Conservation (phyloP, 2,113 vertebrate species). For the Leptocoma aspasia region DNA sequence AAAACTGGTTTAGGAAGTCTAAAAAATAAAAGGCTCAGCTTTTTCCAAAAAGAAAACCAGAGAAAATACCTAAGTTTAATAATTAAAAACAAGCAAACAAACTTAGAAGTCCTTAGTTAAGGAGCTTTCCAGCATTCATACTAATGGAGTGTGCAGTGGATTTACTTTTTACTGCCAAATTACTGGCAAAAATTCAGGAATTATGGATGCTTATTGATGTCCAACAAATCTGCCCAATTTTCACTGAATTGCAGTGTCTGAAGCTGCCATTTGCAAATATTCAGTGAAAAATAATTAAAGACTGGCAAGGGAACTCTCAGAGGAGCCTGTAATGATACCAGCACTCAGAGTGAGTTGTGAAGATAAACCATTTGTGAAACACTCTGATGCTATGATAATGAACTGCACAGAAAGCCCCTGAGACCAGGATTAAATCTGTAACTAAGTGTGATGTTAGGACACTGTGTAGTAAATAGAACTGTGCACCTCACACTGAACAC, state of each 20-base stretch:
- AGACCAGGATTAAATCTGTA: neutral
- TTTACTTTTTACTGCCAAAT: neutral
- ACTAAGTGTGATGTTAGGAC: neutral
- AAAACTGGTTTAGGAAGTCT: neutral
- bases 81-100: neutral
- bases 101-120: neutral
- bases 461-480: neutral
- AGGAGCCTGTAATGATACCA: neutral
- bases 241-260: neutral
- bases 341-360: neutral
- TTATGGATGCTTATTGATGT: neutral
- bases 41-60: neutral
- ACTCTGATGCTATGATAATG: neutral
- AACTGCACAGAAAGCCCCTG: neutral
- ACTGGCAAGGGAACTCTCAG: neutral
- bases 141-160: neutral
- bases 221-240: neutral
- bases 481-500: neutral
- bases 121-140: neutral
- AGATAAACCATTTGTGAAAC: conserved; percentile 8
- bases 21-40: neutral
- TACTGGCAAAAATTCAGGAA: neutral
- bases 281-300: conserved; percentile 14
- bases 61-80: neutral
- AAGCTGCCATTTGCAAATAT: neutral